Conservation (phyloP, 1,140 invertebrate species). For the Thaumatotibia leucotreta region DNA sequence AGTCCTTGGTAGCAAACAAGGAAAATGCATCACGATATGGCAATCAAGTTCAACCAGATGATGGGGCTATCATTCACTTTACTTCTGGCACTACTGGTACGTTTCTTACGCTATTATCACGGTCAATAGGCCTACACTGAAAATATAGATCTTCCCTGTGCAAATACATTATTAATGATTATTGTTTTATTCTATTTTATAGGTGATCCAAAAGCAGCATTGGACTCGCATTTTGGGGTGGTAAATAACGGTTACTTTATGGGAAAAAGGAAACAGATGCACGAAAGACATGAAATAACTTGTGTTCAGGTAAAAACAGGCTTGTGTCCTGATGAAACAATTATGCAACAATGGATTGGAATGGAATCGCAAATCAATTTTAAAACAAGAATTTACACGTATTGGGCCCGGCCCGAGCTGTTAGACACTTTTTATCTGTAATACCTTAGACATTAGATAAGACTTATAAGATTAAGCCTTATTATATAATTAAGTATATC, state of each 20-base stretch:
- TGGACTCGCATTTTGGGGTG: conserved; percentile 88
- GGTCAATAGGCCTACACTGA: too few species aligned
- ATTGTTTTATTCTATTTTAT: conserved; percentile 42
- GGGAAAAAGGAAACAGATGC: conserved; percentile 78
- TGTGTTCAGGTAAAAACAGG: conserved; percentile 53
- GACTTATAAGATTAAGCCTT: too few species aligned
- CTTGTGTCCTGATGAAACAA: too few species aligned
- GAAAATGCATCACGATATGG: conserved; percentile 38
- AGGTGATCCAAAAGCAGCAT: conserved; percentile 91
- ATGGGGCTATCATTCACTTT: conserved; percentile 89
- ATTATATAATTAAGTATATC: too few species aligned
- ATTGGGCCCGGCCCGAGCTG: too few species aligned
- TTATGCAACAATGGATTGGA: too few species aligned
- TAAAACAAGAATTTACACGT: too few species aligned
- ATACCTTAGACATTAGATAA: too few species aligned
- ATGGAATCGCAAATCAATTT: too few species aligned
- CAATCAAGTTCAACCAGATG: conserved; percentile 79
- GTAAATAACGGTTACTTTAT: conserved; percentile 90
- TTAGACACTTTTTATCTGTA: too few species aligned
- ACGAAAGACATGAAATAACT: conserved; percentile 71
- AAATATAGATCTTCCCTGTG: too few species aligned
- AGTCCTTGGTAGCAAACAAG: conserved; percentile 71
- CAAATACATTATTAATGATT: background rate
- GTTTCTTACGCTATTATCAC: too few species aligned
- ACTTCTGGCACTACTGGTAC: conserved; percentile 86